These are phyloP conservation scores for Caenorhabditis afra DNA, from an alignment of 2,888 invertebrate species.

Conservation along the genomic window DNA sequence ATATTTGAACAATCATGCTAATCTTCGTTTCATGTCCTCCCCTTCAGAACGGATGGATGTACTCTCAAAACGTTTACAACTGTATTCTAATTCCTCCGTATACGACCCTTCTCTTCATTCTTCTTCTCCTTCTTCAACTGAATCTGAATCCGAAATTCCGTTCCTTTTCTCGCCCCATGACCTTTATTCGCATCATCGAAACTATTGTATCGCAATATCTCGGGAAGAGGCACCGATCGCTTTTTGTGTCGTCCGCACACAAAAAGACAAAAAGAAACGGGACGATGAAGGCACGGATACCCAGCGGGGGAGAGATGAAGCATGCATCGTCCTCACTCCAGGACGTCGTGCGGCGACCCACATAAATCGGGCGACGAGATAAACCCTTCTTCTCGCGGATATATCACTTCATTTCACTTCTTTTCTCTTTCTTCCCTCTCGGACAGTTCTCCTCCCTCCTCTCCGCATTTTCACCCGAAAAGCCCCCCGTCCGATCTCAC, in stretches of 20 bases:
- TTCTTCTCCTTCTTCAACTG: slow-evolving; percentile 11
- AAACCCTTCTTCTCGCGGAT: slow-evolving; percentile 58
- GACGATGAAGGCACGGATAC: slow-evolving; percentile 53
- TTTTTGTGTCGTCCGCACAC: background rate
- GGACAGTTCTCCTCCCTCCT: slow-evolving; percentile 5
- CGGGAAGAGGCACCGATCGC: slow-evolving; percentile 4
- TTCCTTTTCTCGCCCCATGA: slow-evolving; percentile 17
- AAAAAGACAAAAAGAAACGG: slow-evolving; percentile 33
- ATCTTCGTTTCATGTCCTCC: slow-evolving; percentile 8
- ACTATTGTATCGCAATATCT: slow-evolving; percentile 45
- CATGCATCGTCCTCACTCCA: slow-evolving; percentile 44
- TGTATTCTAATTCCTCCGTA: no score
- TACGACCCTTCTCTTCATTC: background rate
- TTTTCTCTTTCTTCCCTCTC: slow-evolving; percentile 22
- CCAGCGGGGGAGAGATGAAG: slow-evolving; percentile 51
- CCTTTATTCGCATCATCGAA: slow-evolving; percentile 51
- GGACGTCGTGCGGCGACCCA: slow-evolving; percentile 58
- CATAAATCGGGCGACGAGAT: slow-evolving; percentile 52
- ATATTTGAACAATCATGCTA: slow-evolving; percentile 30
- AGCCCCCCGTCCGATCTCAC: slow-evolving; percentile 31
- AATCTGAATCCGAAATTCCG: no score
- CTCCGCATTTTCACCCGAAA: background rate
- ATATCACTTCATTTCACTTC: slow-evolving; percentile 63
- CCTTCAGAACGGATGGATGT: background rate
- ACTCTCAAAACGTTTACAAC: no score